Base-by-base conservation (phyloP, 2,113 vertebrate species). In the Pampusana beccarii region DNA sequence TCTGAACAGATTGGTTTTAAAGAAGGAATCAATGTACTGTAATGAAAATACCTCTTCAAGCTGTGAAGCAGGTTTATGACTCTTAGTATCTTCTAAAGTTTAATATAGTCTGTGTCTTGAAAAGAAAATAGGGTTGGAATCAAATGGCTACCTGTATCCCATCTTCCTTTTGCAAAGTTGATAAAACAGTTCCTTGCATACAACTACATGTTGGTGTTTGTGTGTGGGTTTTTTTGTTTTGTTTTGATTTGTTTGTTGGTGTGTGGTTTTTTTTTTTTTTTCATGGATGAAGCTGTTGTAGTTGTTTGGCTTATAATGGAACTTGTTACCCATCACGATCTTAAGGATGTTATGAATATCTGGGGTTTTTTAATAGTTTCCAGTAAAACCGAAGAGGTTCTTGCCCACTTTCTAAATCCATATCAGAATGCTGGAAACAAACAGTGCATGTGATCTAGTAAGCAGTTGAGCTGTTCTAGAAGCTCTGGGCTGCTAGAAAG, bases 1-100 rank as follows among this genome's bases (percentile, higher is more conserved):
- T 80, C 17, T 81, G 81, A 96, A 70, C 40, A 56, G 73, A 69
- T 89, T 88, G 42, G 61, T 92, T 92, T 92, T 78, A 51, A 62
- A 86, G 62, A 95, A 82, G 46, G 87, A 88, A 90, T 66, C 69
- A 44, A 10, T 66, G 46, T 67, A 46, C 44, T 72, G 17, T 79
- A 74, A 77, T 93, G 56, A 88, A 86, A 83, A 84, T 74, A 60
- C 13, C 9, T 50, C 14, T 78, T 95, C 48, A 86, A 86, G 62
- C 36, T 42, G 42, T 94, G 80, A 89, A 61, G 40, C 14, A 20
- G 20, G 6, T 40, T 88, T 93, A 34, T 46, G 58, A 38, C 88
- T 75, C 40, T 65, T 71, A 65, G 9, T 80, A 40, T 31, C 26
- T 40, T 70, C 20, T 54, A 56, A 25, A 72, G 80, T 50, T 75